Base-by-base conservation (phyloP, 1,140 invertebrate genomes). In the Hormaphis cornu region DNA sequence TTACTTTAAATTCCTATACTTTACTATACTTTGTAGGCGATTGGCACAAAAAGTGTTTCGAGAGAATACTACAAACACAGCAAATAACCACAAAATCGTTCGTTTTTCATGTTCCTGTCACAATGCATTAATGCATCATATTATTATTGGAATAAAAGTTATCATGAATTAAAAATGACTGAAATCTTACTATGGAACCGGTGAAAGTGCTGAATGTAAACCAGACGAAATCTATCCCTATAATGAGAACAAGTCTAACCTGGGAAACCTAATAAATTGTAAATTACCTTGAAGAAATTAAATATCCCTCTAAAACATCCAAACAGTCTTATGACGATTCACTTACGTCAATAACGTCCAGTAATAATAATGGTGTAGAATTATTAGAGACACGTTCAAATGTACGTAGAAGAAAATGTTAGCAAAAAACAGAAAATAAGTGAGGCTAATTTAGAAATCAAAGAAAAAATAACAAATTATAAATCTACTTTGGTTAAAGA, bases 101-200 rank as follows among this genome's bases (percentile, higher is more conserved):
- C n/a, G n/a, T n/a, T n/a, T n/a, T n/a, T n/a, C n/a, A n/a, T n/a
- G n/a, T n/a, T n/a, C n/a, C n/a, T n/a, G n/a, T n/a, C n/a, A n/a
- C n/a, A n/a, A n/a, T n/a, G n/a, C n/a, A n/a, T n/a, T n/a, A n/a
- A n/a, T n/a, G n/a, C n/a, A n/a, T n/a, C n/a, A n/a, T n/a, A n/a
- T n/a, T n/a, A n/a, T n/a, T n/a, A n/a, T n/a, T n/a, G n/a, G n/a
- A n/a, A n/a, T n/a, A n/a, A n/a, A n/a, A n/a, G n/a, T n/a, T n/a
- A n/a, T n/a, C n/a, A n/a, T n/a, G n/a, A n/a, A n/a, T n/a, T n/a
- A n/a, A n/a, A n/a, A n/a, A n/a, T n/a, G n/a, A n/a, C n/a, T n/a
- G n/a, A n/a, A n/a, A n/a, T n/a, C n/a, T n/a, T n/a, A n/a, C 79
- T 97, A 93, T 82, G 94, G 93, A 8, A 97, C 93, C 14, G 87